These are phyloP conservation scores for Odocoileus hemionus DNA, from an alignment of 2,113 vertebrate genomes.

Conservation along the genomic window DNA sequence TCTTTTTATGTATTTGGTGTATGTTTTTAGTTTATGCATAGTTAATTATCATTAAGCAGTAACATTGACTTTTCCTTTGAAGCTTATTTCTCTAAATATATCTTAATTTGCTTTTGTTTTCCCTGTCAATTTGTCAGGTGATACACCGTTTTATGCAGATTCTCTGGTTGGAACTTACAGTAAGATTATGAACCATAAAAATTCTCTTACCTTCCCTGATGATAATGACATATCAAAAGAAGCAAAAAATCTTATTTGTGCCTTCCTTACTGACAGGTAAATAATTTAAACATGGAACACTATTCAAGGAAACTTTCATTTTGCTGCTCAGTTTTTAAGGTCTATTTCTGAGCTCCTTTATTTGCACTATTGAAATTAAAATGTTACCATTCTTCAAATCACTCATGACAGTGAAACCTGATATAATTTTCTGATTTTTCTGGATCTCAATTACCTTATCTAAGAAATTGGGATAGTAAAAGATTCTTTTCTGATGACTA, in stretches of 20 bases:
- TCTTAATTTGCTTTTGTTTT: conserved; percentile 43
- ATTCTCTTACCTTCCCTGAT: conserved; percentile 96
- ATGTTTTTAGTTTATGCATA: conserved; percentile 21
- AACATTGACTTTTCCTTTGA: conserved; percentile 20
- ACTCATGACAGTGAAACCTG: neutral
- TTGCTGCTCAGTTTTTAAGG: conserved; percentile 22
- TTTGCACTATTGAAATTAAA: conserved; percentile 21
- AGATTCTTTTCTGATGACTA: neutral
- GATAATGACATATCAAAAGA: conserved; percentile 98
- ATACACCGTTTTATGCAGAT: conserved; percentile 99
- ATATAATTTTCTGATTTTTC: conserved; percentile 4
- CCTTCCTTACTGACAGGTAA: conserved; percentile 98
- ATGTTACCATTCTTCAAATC: neutral
- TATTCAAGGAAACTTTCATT: neutral
- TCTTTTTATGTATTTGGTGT: conserved; percentile 18
- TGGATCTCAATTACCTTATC: conserved; percentile 19
- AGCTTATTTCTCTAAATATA: neutral
- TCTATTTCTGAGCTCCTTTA: neutral
- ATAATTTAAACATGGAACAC: conserved; percentile 36
- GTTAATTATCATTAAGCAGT: neutral
- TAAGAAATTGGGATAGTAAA: neutral
- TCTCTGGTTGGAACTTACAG: conserved; percentile 98
- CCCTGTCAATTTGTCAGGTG: conserved; percentile 82
- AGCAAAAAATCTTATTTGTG: conserved; percentile 98
- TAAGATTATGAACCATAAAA: conserved; percentile 99